phyloP scores from a whole-genome alignment of 2,888 invertebrate species.

The Plebejus melissa region DNA sequence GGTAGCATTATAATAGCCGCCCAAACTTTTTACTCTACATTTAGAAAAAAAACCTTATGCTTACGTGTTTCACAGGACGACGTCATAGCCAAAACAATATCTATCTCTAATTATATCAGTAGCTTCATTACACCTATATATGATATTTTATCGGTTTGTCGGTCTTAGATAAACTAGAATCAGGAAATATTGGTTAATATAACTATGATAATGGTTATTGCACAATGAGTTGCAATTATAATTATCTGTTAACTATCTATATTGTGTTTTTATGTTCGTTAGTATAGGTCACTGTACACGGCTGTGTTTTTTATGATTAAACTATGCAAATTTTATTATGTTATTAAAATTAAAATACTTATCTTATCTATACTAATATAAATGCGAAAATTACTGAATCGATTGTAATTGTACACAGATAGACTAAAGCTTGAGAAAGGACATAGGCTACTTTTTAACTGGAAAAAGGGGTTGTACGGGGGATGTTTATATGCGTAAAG shows the following conservation, averaged over 20 bases:
- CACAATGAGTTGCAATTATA: not conserved
- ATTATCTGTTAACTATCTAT: too few species aligned
- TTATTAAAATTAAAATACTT: not conserved
- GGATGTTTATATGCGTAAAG: too few species aligned
- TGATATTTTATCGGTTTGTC: slow-evolving; percentile 10
- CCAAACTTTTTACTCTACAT: too few species aligned
- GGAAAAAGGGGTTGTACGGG: too few species aligned
- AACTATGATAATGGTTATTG: slow-evolving; percentile 8
- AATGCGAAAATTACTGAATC: too few species aligned
- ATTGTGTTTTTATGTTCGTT: not conserved
- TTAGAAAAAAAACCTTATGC: not conserved
- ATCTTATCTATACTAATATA: not conserved
- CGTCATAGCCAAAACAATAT: slow-evolving; percentile 10
- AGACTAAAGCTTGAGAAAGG: too few species aligned
- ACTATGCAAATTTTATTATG: not conserved
- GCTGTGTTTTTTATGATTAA: not conserved
- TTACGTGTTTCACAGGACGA: not conserved
- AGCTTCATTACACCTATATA: slow-evolving; percentile 13
- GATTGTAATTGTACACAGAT: too few species aligned
- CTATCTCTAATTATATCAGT: not conserved
- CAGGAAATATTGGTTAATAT: slow-evolving; percentile 17
- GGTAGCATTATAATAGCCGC: too few species aligned
- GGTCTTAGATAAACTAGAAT: slow-evolving; percentile 11
- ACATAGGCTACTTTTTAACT: too few species aligned
- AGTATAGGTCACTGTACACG: not conserved